Evolutionary conservation across 2,113 vertebrate genomes (phyloP).

Genomic region (Scytalopus superciliaris): DNA sequence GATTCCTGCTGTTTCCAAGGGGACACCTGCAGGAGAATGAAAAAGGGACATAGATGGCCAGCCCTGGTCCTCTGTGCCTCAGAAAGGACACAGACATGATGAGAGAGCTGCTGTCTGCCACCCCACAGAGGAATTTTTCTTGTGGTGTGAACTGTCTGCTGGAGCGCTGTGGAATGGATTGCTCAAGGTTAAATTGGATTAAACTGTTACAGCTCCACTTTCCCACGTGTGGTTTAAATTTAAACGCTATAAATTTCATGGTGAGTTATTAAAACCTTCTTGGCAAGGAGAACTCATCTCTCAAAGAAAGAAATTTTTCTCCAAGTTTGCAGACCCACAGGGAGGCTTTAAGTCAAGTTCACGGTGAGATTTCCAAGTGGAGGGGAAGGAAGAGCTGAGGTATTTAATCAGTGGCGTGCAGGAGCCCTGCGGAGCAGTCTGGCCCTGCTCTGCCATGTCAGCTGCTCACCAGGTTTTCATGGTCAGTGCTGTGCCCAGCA

Average conservation of each 20-base stretch:
- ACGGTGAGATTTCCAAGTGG: background rate
- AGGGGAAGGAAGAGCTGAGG: background rate
- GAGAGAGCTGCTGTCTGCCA: background rate
- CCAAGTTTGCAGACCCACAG: conserved; percentile 11
- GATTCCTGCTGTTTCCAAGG: background rate
- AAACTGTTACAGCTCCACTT: conserved; percentile 54
- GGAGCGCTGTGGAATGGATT: accelerated
- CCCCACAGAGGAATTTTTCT: background rate
- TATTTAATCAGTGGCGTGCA: accelerated
- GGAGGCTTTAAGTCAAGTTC: conserved; percentile 8
- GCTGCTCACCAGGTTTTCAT: background rate
- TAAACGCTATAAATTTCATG: conserved; percentile 49
- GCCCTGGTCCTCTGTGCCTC: background rate
- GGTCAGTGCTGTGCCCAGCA: background rate
- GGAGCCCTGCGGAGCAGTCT: background rate
- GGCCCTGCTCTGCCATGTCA: background rate
- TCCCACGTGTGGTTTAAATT: conserved; percentile 65
- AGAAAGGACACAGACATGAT: background rate
- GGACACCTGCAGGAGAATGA: background rate
- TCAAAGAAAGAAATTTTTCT: background rate
- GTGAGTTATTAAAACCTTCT: conserved; percentile 64
- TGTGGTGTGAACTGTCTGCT: conserved; percentile 15
- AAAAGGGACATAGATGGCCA: background rate
- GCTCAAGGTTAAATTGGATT: conserved; percentile 51
- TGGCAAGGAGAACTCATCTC: conserved; percentile 28